Percentiles rank a stretch among this genome's conserved stretches.
Evolutionary conservation across 1,140 invertebrate species (phyloP).

Genomic region (Bombus confusus): DNA sequence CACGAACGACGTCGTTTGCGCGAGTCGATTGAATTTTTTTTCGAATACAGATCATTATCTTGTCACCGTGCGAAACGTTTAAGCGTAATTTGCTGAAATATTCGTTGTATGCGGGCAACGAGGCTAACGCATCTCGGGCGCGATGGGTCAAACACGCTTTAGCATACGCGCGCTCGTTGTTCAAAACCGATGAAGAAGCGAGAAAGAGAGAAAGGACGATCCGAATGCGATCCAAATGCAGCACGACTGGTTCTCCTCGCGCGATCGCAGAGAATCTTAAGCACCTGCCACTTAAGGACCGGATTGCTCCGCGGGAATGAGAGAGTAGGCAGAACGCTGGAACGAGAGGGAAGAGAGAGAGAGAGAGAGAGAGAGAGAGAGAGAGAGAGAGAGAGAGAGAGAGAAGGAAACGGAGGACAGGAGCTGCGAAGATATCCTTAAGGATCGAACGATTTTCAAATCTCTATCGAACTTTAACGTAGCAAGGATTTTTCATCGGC

Average conservation of each 20-base stretch:
- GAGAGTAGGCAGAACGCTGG: constrained; percentile 41
- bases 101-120: constrained; percentile 2
- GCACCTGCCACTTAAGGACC: constrained; percentile 74
- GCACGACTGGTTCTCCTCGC: constrained; percentile 72
- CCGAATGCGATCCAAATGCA: constrained; percentile 65
- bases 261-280: constrained; percentile 72
- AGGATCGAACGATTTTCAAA: constrained; percentile 55
- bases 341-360: neutral
- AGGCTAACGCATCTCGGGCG: neutral
- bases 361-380: constrained; percentile 1
- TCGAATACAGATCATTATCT: constrained; percentile 42
- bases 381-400: neutral
- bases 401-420: neutral
- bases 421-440: constrained; percentile 53
- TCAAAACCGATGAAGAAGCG: constrained; percentile 29
- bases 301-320: constrained; percentile 66
- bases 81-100: constrained; percentile 27
- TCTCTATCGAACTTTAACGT: constrained; percentile 44
- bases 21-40: constrained; percentile 18
- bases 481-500: constrained; percentile 14
- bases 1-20: constrained; percentile 8
- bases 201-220: constrained; percentile 19
- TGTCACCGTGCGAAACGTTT: constrained; percentile 34
- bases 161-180: constrained; percentile 25
- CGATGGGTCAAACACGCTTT: constrained; percentile 35